A percentile compares a stretch with the other conserved stretches of the same genome.
Conservation (phyloP, 2,113 vertebrate species). For the Crotalus viridis region DNA sequence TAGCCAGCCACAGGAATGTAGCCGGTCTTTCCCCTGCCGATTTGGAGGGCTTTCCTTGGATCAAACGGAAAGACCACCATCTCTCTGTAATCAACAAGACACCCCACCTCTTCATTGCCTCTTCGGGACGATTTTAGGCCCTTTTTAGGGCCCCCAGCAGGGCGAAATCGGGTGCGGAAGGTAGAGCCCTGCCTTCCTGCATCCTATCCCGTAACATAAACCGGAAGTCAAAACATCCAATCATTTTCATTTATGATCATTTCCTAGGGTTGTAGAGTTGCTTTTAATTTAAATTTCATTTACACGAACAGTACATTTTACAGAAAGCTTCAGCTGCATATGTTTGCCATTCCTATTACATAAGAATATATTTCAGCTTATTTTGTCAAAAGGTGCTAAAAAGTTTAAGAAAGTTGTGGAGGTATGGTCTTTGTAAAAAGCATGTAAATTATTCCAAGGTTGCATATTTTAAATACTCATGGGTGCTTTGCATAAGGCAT, state of each 20-base stretch:
- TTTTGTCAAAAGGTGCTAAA: constrained; percentile 11
- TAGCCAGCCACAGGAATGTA: too few species aligned
- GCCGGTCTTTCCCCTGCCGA: too few species aligned
- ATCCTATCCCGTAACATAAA: too few species aligned
- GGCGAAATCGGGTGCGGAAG: too few species aligned
- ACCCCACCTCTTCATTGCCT: too few species aligned
- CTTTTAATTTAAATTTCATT: not conserved
- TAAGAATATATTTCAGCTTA: constrained; percentile 3
- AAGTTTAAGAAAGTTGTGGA: constrained; percentile 27
- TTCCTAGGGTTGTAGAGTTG: not conserved
- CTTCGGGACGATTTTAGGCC: too few species aligned
- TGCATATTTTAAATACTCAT: constrained; percentile 68
- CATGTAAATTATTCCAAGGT: constrained; percentile 52
- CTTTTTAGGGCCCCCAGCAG: too few species aligned
- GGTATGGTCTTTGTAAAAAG: constrained; percentile 57
- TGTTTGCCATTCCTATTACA: not conserved
- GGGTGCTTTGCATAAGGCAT: constrained; percentile 69
- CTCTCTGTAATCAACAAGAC: too few species aligned
- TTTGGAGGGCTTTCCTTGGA: too few species aligned
- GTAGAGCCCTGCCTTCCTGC: too few species aligned
- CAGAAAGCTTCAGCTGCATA: not conserved
- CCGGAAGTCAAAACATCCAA: not conserved
- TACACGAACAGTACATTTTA: not conserved
- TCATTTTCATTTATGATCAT: not conserved
- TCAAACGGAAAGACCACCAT: too few species aligned